Evolutionary conservation across 2,888 invertebrate species (phyloP), one percentile per base, ranked within the genome.

Genomic region (Andrena dorsata): DNA sequence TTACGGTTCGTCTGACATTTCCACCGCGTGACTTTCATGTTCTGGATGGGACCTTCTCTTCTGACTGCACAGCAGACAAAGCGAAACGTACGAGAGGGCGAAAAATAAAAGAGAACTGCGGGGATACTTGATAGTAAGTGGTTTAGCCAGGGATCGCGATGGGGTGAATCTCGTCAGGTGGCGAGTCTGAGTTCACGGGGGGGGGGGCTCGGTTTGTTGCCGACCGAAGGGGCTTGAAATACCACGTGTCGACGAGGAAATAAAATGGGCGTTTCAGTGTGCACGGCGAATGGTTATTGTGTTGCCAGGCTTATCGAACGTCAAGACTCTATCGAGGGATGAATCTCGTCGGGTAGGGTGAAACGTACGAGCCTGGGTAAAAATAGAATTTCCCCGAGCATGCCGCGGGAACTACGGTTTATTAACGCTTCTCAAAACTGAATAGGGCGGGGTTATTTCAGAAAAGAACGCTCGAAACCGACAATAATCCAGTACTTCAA

Each of bases 271-370:
- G 78, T 70, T 82, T 49, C 68, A 74, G 71, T 72, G 79, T 64
- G 70, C 70, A 65, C 70, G 71, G 71, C 66, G 73, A 79, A 64
- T 61, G 76, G 82, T 82, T 81, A 82, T 84, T 84, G 83, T 84
- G 77, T 79, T 81, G 78, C 90, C 89, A 65, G 90, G 90, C 81
- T 92, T 91, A 88, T 85, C 69, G 89, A 89, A 85, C 71, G 88
- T 88, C 80, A 87, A 85, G 80, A 90, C 92, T 65, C 85, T 82
- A 49, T 84, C 87, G 73, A 88, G 80, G 83, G 90, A 86, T 86
- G 88, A 88, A 77, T 90, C 90, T 72, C 87, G 85, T 65, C 86
- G 81, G 69, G 85, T 49, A 65, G 70, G 70, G 49, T 79, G 75
- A 65, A 82, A 75, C 69, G 74, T 26, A 68, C 74, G 41, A 56